phyloP scores from a whole-genome alignment of 2,888 invertebrate species.

The Tenodera sinensis region DNA sequence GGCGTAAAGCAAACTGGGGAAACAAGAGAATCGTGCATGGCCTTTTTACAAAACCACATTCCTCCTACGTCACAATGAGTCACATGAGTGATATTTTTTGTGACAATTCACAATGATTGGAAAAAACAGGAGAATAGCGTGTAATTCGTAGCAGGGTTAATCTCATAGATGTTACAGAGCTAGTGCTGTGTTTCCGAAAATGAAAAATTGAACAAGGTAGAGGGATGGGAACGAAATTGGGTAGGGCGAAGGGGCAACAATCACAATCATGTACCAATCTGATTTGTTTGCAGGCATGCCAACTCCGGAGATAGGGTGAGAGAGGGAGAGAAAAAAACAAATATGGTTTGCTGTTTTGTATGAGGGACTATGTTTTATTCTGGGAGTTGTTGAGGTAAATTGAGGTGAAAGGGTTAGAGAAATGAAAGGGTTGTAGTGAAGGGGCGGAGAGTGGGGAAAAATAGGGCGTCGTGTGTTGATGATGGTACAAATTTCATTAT shows the following conservation, averaged over 20 bases:
- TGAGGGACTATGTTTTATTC: neutral
- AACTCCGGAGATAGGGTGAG: neutral
- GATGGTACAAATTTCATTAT: slow-evolving; percentile 4
- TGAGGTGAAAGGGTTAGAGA: neutral
- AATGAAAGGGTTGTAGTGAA: neutral
- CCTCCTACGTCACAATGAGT: neutral
- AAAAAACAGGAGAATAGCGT: neutral
- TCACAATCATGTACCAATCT: slow-evolving; percentile 17
- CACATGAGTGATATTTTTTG: neutral
- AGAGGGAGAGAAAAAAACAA: neutral
- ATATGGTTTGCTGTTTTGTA: neutral
- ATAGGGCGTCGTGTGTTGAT: neutral
- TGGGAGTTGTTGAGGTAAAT: slow-evolving; percentile 5
- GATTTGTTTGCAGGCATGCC: slow-evolving; percentile 6
- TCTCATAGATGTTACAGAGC: neutral
- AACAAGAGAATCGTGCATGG: neutral
- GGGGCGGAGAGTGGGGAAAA: neutral
- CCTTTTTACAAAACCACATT: neutral
- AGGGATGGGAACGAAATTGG: neutral
- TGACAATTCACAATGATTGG: slow-evolving; percentile 3
- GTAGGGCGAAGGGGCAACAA: neutral
- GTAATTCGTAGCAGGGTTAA: slow-evolving; percentile 1
- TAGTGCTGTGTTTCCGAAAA: slow-evolving; percentile 1
- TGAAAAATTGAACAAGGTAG: slow-evolving; percentile 2
- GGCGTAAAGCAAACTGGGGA: neutral